Conservation (phyloP, 1,140 invertebrate species). For the Drosophila punjabiensis region DNA sequence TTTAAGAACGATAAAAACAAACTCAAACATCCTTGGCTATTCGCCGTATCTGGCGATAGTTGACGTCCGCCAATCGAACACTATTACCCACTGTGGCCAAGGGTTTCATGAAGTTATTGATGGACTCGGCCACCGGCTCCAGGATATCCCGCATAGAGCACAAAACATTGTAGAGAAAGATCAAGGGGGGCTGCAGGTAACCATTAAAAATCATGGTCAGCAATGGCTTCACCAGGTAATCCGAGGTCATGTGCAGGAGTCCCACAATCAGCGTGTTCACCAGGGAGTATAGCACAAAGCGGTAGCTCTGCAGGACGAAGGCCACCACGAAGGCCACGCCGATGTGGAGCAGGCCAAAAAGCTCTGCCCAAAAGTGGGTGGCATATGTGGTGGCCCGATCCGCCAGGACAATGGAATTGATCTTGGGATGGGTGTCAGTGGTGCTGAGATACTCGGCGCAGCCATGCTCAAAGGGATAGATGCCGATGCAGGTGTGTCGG, state of each 20-base stretch:
- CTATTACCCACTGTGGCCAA: constrained; percentile 64
- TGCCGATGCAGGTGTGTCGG: constrained; percentile 85
- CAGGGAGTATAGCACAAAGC: constrained; percentile 87
- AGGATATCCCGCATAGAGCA: constrained; percentile 88
- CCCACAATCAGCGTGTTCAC: constrained; percentile 88
- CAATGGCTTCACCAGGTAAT: constrained; percentile 89
- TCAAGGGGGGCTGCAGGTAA: constrained; percentile 88
- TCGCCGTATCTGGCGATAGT: constrained; percentile 49
- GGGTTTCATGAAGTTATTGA: constrained; percentile 71
- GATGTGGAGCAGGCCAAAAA: constrained; percentile 88
- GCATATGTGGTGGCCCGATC: constrained; percentile 87
- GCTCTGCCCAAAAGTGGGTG: constrained; percentile 89
- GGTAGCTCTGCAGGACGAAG: constrained; percentile 87
- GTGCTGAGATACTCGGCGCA: constrained; percentile 88
- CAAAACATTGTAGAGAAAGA: constrained; percentile 88
- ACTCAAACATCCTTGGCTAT: constrained; percentile 59
- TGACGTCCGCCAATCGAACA: constrained; percentile 67
- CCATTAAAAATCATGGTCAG: constrained; percentile 89
- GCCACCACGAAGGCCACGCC: constrained; percentile 87
- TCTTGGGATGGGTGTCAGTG: constrained; percentile 87
- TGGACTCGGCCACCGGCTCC: constrained; percentile 86
- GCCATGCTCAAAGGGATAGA: constrained; percentile 90
- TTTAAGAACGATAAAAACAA: constrained; percentile 4
- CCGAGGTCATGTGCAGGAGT: constrained; percentile 88
- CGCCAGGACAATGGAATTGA: constrained; percentile 87